These are phyloP conservation scores for Candoia aspera DNA, from an alignment of 2,113 vertebrate genomes.

Conservation along the genomic window DNA sequence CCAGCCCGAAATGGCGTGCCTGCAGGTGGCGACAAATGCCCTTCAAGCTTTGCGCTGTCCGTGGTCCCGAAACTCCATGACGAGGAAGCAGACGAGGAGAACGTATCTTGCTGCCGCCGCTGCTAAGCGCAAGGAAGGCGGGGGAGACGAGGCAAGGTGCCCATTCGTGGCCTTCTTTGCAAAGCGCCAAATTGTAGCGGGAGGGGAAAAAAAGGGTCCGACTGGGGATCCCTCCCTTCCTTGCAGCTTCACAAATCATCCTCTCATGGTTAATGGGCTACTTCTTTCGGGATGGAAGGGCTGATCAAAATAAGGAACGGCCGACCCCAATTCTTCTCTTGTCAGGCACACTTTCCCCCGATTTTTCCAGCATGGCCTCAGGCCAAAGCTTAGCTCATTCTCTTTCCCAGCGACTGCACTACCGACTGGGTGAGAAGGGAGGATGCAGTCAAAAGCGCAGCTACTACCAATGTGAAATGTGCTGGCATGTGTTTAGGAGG, in stretches of 20 bases:
- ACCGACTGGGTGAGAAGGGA: not conserved
- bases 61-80: slow-evolving; percentile 53
- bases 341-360: not conserved
- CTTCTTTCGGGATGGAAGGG: not conserved
- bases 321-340: not conserved
- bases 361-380: not conserved
- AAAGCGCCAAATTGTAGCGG: not conserved
- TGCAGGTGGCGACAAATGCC: slow-evolving; percentile 71
- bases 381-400: not conserved
- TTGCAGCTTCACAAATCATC: not conserved
- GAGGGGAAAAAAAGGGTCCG: no score
- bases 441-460: no score
- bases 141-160: no score
- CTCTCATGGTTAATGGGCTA: not conserved
- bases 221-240: not conserved
- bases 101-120: not conserved
- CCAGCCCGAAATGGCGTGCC: slow-evolving; percentile 33
- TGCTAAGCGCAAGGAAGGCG: not conserved
- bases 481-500: not conserved
- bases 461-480: not conserved
- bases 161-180: not conserved
- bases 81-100: not conserved
- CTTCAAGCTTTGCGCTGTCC: slow-evolving; percentile 64
- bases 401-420: not conserved
- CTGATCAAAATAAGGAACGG: not conserved